These are phyloP conservation scores for Malachius bipustulatus DNA, from an alignment of 2,888 invertebrate genomes.

Conservation along the genomic window DNA sequence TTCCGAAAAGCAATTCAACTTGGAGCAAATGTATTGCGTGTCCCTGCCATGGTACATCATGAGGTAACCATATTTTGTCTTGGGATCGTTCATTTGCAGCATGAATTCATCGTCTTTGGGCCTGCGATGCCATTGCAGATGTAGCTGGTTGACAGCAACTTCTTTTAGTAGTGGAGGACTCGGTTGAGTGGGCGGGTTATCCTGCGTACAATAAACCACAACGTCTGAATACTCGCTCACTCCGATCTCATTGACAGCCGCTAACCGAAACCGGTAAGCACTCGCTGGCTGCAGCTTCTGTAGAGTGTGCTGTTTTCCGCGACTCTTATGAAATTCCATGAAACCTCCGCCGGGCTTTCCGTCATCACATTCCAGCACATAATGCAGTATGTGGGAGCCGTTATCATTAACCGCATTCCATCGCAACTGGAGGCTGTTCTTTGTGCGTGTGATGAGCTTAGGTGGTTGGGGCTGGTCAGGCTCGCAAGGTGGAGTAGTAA, in stretches of 20 bases:
- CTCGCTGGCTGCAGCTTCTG: slow-evolving; percentile 68
- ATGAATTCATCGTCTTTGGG: slow-evolving; percentile 70
- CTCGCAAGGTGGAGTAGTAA: slow-evolving; percentile 70
- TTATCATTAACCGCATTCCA: slow-evolving; percentile 67
- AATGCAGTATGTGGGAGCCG: slow-evolving; percentile 65
- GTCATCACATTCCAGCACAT: slow-evolving; percentile 66
- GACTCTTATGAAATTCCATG: slow-evolving; percentile 59
- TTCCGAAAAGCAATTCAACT: slow-evolving; percentile 60
- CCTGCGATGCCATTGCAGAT: slow-evolving; percentile 62
- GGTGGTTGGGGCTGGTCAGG: slow-evolving; percentile 64
- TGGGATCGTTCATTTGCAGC: slow-evolving; percentile 60
- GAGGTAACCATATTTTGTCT: slow-evolving; percentile 36
- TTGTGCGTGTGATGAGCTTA: slow-evolving; percentile 57
- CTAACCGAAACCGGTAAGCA: slow-evolving; percentile 68
- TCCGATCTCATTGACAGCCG: slow-evolving; percentile 73
- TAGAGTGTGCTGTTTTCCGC: slow-evolving; percentile 63
- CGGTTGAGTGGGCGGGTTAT: slow-evolving; percentile 69
- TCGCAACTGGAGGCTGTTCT: slow-evolving; percentile 56
- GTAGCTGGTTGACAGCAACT: slow-evolving; percentile 50
- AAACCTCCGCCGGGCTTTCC: slow-evolving; percentile 57
- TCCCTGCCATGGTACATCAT: slow-evolving; percentile 68
- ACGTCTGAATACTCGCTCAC: slow-evolving; percentile 60
- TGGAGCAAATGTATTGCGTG: slow-evolving; percentile 51
- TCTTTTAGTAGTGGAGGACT: slow-evolving; percentile 58
- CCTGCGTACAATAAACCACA: slow-evolving; percentile 59